Percentiles rank a stretch among this genome's conserved stretches.
These are phyloP conservation scores for Caenorhabditis elegans DNA, from an alignment of 1,140 invertebrate genomes.

Conservation along the genomic window WBcel235 BX284602.5:8566001-8566500, in stretches of 20 bases:
- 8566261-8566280: background rate
- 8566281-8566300: background rate
- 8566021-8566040: background rate
- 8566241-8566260: background rate
- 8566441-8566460: no score
- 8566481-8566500: no score
- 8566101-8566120: background rate
- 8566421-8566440: no score
- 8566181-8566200: background rate
- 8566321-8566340: no score
- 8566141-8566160: background rate
- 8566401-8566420: no score
- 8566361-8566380: no score
- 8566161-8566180: background rate
- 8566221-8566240: background rate
- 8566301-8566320: background rate
- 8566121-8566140: background rate
- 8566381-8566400: no score
- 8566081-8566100: background rate
- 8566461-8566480: no score
- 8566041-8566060: background rate
- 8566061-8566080: background rate
- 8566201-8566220: background rate
- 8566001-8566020: conserved; percentile 55
- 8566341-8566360: no score